Conservation (phyloP, 2,113 vertebrate genomes). For the Rynchops niger region DNA sequence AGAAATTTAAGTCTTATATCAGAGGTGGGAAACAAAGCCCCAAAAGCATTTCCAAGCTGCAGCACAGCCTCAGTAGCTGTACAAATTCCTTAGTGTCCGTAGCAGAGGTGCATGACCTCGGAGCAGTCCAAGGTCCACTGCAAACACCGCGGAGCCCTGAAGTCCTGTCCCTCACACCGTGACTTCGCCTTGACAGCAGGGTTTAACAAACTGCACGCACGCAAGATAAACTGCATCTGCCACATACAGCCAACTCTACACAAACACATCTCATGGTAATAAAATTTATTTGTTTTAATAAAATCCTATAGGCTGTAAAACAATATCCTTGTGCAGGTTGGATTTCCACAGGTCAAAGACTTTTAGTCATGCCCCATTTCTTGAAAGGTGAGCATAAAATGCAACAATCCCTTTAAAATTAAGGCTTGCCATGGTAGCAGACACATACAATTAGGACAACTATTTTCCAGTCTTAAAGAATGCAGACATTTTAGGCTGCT, state of each 20-base stretch:
- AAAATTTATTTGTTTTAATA: slow-evolving; percentile 59
- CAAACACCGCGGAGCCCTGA: slow-evolving; percentile 32
- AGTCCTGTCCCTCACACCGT: background rate
- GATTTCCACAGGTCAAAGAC: slow-evolving; percentile 55
- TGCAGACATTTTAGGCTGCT: background rate
- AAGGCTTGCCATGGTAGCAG: background rate
- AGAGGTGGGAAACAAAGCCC: background rate
- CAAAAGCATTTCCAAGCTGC: background rate
- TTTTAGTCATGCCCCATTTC: slow-evolving; percentile 43
- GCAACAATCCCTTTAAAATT: slow-evolving; percentile 31
- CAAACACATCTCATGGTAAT: slow-evolving; percentile 2
- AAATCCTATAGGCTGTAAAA: slow-evolving; percentile 48
- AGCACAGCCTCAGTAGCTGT: background rate
- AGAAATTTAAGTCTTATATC: background rate
- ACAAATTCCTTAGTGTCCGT: slow-evolving; percentile 28
- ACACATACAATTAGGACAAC: background rate
- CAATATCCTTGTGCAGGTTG: slow-evolving; percentile 39
- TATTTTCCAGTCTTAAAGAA: background rate
- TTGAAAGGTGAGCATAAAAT: slow-evolving; percentile 17
- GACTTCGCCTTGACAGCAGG: background rate
- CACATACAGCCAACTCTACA: slow-evolving; percentile 28
- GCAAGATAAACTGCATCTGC: slow-evolving; percentile 37
- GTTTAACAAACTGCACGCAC: background rate
- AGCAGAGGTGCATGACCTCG: slow-evolving; percentile 39
- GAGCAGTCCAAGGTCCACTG: background rate